These are phyloP conservation scores for Camelus bactrianus DNA, from an alignment of 2,113 vertebrate genomes.

Conservation along the genomic window DNA sequence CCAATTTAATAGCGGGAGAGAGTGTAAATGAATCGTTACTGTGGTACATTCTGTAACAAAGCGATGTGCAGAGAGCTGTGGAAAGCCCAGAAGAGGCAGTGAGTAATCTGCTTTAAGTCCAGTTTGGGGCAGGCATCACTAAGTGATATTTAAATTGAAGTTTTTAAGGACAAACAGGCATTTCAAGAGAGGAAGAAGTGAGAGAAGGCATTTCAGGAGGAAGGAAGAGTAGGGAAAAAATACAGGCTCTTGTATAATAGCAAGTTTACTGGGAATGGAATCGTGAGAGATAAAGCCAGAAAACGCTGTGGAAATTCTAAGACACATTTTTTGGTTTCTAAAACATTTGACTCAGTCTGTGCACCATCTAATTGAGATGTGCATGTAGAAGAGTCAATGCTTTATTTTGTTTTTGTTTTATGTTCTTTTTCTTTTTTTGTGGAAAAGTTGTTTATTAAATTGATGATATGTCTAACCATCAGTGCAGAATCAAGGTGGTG, in stretches of 20 bases:
- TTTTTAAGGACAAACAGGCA: slow-evolving; percentile 1
- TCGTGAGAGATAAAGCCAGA: not conserved
- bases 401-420: slow-evolving; percentile 31
- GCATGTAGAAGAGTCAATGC: not conserved
- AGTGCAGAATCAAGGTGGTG: not conserved
- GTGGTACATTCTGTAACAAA: not conserved
- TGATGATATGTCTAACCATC: not conserved
- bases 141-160: slow-evolving; percentile 19
- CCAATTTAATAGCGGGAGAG: not conserved
- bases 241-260: not conserved
- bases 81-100: not conserved
- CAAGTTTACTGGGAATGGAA: not conserved
- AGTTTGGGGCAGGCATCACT: not conserved
- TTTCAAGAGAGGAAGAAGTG: slow-evolving; percentile 15
- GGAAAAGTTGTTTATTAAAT: slow-evolving; percentile 29
- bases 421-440: not conserved
- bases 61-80: not conserved
- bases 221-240: not conserved
- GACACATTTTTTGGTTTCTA: not conserved
- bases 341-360: not conserved
- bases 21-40: not conserved
- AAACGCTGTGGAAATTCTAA: not conserved
- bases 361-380: not conserved
- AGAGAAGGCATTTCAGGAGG: slow-evolving; percentile 34
- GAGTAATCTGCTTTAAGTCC: not conserved